Evolutionary conservation across 2,113 vertebrate genomes (phyloP).

Genomic region (Aythya baeri): DNA sequence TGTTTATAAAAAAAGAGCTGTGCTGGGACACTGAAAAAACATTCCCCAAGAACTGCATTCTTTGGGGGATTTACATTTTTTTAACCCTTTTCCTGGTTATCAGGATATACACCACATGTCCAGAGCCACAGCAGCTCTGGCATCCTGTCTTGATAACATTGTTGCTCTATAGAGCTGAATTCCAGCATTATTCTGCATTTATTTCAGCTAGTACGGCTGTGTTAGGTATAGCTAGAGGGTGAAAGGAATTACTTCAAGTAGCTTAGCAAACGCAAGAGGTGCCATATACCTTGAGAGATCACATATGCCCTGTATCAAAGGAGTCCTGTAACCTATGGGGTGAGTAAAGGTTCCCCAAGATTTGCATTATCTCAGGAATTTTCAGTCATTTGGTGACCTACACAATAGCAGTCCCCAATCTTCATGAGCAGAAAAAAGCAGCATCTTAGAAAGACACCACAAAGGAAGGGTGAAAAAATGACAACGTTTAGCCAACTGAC

Average conservation of each 20-base stretch:
- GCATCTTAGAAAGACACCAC: not conserved
- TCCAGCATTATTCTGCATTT: not conserved
- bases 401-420: not conserved
- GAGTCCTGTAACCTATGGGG: not conserved
- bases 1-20: slow-evolving; percentile 58
- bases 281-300: not conserved
- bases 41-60: slow-evolving; percentile 40
- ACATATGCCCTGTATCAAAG: not conserved
- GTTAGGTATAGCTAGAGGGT: not conserved
- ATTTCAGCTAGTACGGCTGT: not conserved
- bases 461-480: not conserved
- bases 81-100: slow-evolving; percentile 43
- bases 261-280: not conserved
- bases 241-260: not conserved
- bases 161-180: not conserved
- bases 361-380: not conserved
- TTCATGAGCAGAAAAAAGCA: not conserved
- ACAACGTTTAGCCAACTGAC: not conserved
- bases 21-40: slow-evolving; percentile 38
- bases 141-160: not conserved
- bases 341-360: not conserved
- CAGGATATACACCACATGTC: not conserved
- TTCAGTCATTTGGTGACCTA: not conserved
- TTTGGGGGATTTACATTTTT: slow-evolving; percentile 42
- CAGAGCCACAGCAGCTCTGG: not conserved